Base-by-base conservation (phyloP, 2,888 invertebrate genomes). In the Amphipyra berbera region DNA sequence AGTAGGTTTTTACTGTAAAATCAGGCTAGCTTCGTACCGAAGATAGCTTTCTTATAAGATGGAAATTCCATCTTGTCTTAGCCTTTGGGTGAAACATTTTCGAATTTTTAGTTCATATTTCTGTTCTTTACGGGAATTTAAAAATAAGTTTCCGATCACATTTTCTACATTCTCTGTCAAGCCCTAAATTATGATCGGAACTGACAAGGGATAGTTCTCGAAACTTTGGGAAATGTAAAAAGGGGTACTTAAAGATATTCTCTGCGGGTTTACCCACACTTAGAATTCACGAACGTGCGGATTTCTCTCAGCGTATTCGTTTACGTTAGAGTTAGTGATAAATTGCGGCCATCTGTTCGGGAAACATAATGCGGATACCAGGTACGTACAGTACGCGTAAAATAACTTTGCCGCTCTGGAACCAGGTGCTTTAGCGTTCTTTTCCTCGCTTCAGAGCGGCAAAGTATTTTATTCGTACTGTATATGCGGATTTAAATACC, bases 261-360 rank as follows among this genome's bases (percentile, higher is more conserved):
- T 15, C 12, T 10, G 13, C 13, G 41, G 21, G 35, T 21, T 35
- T 15, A n/a, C 10, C 38, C 38, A 13, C 21, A 41, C 33, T 35
- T 45, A 40, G 21, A 15, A 47, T 30, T 15, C 55, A 30, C 14
- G 14, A 12, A 30, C 14, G 47, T 7, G 57, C 33, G 21, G 48
- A 35, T 44, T 44, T 21, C 35, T 37, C n/a, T 41, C 21, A 12
- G 35, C 41, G 40, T 13, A 40, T 48, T 57, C 57, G 49, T 37
- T 48, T 40, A 40, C 38, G 55, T 30, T 48, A n/a, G 13, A 14
- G 9, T 13, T 12, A 3, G 41, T 57, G 57, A 49, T 42, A 41
- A 47, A 41, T 42, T 21, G 41, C 12, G 10, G 47, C 35, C 48
- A 27, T 33, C n/a, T n/a, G 55, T 33, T 48, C 41, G 12, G 13